Evolutionary conservation across 2,888 invertebrate genomes (phyloP), one percentile per base, ranked within the genome.

Genomic region (Margaritifera margaritifera): DNA sequence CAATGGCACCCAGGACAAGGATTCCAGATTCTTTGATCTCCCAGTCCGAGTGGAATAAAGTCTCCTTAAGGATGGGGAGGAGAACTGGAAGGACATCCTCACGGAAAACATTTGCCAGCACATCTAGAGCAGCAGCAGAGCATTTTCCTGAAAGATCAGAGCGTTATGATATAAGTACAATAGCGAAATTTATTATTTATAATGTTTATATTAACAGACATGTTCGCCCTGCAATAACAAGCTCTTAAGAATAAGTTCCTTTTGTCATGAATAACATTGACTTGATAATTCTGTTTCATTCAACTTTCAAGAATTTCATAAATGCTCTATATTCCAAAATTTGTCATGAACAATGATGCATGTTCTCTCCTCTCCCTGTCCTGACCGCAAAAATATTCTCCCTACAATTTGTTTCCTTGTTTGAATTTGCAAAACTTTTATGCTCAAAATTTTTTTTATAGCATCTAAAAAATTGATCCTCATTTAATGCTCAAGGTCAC

Each of bases 41-140:
- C 99, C 99, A 99, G 75, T 97, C 95, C 71, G 94, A 93, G 89
- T 98, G 97, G 89, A 97, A 98, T 3, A 99, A 92, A 0, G 98
- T 98, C 89, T 98, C 98, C 90, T 98, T 97, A 20, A 99, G 92
- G 85, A 99, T 97, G 8, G 99, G 99, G 84, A 99, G 93, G 53
- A 99, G 92, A 75, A 97, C 95, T 0, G 97, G 96, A 84, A 99
- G 92, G 69, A 99, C 92, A 76, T 97, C 97, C 74, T 98, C 98
- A 60, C 95, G 94, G 90, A 99, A 99, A 53, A 99, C 98, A 90
- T 97, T 97, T 24, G 99, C 98, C 68, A 99, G 91, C 66, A 98
- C 96, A 91, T 99, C 99, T 66, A 99, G 92, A 0, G 98, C 99
- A 31, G 99, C 99, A 0, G 99, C 99, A 83, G 98, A 97, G 89